These are phyloP conservation scores for Labrus mixtus DNA, from an alignment of 2,113 vertebrate species.

Conservation along the genomic window DNA sequence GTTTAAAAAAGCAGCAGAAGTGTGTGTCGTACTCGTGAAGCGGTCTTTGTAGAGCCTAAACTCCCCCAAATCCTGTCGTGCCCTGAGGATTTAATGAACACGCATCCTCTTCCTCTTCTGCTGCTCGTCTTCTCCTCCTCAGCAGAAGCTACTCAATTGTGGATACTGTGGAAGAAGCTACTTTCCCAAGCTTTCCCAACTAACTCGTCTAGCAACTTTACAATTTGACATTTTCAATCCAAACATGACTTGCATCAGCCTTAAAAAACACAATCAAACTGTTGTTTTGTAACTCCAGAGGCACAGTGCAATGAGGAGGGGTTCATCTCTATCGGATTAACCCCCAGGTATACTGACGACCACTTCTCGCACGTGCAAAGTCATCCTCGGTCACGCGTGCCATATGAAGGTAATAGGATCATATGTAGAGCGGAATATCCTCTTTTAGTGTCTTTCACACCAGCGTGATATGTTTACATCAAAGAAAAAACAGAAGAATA, in stretches of 20 bases:
- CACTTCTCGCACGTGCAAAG: neutral
- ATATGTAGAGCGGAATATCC: neutral
- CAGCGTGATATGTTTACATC: neutral
- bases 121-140: too few species aligned
- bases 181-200: too few species aligned
- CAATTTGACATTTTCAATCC: neutral
- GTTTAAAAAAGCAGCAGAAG: too few species aligned
- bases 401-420: slow-evolving; percentile 18
- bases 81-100: too few species aligned
- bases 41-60: too few species aligned
- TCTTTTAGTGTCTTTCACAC: neutral
- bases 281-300: neutral
- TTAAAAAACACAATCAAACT: neutral
- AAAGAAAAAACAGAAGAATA: neutral
- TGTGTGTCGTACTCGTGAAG: too few species aligned
- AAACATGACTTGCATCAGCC: neutral
- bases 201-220: too few species aligned
- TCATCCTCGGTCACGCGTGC: slow-evolving; percentile 19
- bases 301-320: neutral
- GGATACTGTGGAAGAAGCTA: too few species aligned
- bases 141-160: too few species aligned
- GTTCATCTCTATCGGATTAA: neutral
- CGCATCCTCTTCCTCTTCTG: too few species aligned
- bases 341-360: neutral
- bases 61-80: too few species aligned